Conservation (phyloP, 2,888 invertebrate genomes). For the Mantis religiosa region DNA sequence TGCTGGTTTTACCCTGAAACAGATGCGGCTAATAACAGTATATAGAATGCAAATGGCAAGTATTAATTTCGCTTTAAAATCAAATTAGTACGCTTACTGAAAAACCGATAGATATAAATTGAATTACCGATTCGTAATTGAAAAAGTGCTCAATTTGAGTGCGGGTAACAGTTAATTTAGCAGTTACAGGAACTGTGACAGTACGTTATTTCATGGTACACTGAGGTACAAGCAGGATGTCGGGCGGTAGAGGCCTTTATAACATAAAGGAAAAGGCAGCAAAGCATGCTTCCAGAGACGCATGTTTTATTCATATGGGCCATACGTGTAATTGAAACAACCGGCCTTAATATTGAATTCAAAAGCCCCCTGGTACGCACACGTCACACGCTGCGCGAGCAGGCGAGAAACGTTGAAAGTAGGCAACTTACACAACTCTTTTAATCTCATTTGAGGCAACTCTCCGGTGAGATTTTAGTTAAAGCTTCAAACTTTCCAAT, state of each 20-base stretch:
- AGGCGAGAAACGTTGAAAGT: too few relatives aligned
- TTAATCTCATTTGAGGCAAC: too few relatives aligned
- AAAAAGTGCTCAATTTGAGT: background rate
- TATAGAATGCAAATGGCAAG: too few relatives aligned
- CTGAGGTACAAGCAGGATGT: background rate
- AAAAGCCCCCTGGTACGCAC: background rate
- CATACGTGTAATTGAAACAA: conserved; percentile 5
- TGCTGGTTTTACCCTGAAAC: too few relatives aligned
- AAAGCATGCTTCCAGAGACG: conserved; percentile 7
- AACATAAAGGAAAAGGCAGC: conserved; percentile 1
- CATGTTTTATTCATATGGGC: background rate
- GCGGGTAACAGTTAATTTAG: background rate
- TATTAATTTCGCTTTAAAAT: too few relatives aligned
- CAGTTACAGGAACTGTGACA: background rate
- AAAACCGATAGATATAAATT: background rate
- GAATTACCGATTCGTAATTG: background rate
- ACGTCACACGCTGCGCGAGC: background rate
- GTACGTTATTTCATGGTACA: background rate
- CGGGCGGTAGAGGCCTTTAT: background rate
- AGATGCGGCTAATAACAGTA: too few relatives aligned
- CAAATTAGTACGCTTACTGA: background rate
- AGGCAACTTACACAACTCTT: too few relatives aligned
- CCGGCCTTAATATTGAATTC: background rate
- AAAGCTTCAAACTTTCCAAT: too few relatives aligned
- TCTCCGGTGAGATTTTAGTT: too few relatives aligned